These are phyloP conservation scores for Formicarius rufipectus DNA, from an alignment of 2,113 vertebrate species.

Conservation along the genomic window DNA sequence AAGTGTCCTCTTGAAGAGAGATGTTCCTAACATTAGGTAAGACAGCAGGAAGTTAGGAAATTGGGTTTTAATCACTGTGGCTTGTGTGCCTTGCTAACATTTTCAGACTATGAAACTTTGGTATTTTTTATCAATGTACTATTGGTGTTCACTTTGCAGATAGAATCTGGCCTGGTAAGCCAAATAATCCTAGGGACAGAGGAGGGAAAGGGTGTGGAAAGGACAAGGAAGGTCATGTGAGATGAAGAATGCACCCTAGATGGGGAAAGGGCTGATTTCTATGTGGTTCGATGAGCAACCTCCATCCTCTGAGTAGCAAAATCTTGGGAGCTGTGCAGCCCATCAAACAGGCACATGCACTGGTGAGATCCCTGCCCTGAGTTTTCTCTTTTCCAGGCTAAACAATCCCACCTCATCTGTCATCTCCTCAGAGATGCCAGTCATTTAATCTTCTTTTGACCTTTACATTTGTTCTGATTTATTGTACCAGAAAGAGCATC, in stretches of 20 bases:
- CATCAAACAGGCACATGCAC: neutral
- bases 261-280: neutral
- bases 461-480: neutral
- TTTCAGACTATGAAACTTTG: neutral
- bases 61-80: rapidly evolving
- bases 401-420: neutral
- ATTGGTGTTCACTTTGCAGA: neutral
- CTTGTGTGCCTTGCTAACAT: neutral
- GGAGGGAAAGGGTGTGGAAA: neutral
- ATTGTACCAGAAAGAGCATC: neutral
- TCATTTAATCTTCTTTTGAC: neutral
- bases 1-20: neutral
- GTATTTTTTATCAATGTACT: neutral
- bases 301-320: neutral
- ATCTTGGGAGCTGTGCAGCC: neutral
- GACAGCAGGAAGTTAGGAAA: neutral
- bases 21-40: neutral
- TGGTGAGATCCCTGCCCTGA: neutral
- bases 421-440: neutral
- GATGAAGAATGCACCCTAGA: neutral
- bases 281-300: neutral
- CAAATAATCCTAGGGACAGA: neutral
- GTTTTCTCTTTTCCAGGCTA: neutral
- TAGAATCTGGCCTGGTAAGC: neutral
- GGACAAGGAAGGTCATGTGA: neutral